These are phyloP conservation scores for Epinephelus fuscoguttatus DNA, from an alignment of 2,113 vertebrate species.

Conservation along the genomic window DNA sequence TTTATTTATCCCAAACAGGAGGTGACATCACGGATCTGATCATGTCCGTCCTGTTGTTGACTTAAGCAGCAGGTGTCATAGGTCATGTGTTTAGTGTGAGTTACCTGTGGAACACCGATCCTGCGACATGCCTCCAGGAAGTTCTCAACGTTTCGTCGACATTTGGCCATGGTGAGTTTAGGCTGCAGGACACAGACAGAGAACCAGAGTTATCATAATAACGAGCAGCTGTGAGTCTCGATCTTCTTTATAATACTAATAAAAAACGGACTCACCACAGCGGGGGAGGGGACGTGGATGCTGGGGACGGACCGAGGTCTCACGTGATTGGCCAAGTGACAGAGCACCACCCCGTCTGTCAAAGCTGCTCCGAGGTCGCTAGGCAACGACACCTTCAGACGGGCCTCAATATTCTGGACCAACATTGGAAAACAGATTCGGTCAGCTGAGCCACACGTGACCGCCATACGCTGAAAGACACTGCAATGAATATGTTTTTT, in stretches of 20 bases:
- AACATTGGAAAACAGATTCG: too few species aligned
- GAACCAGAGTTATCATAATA: rapidly evolving
- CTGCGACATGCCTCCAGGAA: constrained; percentile 97
- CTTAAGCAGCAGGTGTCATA: neutral
- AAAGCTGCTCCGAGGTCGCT: constrained; percentile 94
- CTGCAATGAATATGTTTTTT: too few species aligned
- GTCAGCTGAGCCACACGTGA: too few species aligned
- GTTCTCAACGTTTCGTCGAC: constrained; percentile 97
- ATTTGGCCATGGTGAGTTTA: constrained; percentile 99
- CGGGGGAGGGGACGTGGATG: constrained; percentile 97
- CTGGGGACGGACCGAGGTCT: constrained; percentile 96
- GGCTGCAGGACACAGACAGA: constrained; percentile 84
- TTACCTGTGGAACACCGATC: constrained; percentile 98
- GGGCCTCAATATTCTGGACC: constrained; percentile 92
- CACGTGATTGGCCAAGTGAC: constrained; percentile 97
- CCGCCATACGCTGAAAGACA: too few species aligned
- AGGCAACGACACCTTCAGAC: constrained; percentile 94
- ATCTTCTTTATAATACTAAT: neutral
- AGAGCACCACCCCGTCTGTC: constrained; percentile 96
- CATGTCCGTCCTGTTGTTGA: too few species aligned
- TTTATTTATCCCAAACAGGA: too few species aligned
- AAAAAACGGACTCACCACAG: constrained; percentile 86
- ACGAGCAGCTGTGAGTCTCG: neutral
- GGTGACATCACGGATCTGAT: neutral
- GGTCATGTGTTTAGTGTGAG: neutral